phyloP scores from a whole-genome alignment of 2,888 invertebrate species.

The Lasioglossum villosulum region DNA sequence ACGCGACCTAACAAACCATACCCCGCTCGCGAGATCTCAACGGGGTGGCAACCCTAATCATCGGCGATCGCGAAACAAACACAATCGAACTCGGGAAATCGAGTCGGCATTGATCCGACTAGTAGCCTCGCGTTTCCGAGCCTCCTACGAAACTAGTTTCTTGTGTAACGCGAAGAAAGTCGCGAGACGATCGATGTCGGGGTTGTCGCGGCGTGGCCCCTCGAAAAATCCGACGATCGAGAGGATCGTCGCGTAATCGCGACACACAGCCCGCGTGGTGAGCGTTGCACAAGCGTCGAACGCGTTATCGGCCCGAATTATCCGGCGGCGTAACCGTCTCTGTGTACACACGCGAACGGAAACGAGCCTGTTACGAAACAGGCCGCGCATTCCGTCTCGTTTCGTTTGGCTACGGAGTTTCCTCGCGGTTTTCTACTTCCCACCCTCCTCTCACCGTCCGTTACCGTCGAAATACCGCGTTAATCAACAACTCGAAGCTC shows the following conservation, averaged over 20 bases:
- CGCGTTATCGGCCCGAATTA: slow-evolving; percentile 12
- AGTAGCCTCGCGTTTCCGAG: not conserved
- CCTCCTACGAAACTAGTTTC: slow-evolving; percentile 67
- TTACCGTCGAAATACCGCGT: not conserved
- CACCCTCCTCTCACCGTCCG: not conserved
- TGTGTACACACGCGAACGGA: slow-evolving; percentile 11
- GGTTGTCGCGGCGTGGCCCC: not conserved
- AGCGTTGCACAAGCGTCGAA: not conserved
- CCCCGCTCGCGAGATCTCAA: not conserved
- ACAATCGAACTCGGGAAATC: not conserved
- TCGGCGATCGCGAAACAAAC: not conserved
- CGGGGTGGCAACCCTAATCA: not conserved
- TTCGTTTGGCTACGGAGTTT: slow-evolving; percentile 1
- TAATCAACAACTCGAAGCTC: not conserved
- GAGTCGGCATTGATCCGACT: not conserved
- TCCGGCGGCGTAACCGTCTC: not conserved
- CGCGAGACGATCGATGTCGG: slow-evolving; percentile 30
- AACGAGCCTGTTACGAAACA: slow-evolving; percentile 29
- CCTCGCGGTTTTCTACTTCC: not conserved
- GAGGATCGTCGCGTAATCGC: slow-evolving; percentile 59
- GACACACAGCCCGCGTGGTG: not conserved
- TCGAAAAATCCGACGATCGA: slow-evolving; percentile 37
- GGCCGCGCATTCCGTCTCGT: not conserved
- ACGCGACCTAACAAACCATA: no score
- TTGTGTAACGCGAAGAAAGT: slow-evolving; percentile 80